These are phyloP conservation scores for Zaprionus ornatus DNA, from an alignment of 1,140 invertebrate genomes.

Conservation along the genomic window DNA sequence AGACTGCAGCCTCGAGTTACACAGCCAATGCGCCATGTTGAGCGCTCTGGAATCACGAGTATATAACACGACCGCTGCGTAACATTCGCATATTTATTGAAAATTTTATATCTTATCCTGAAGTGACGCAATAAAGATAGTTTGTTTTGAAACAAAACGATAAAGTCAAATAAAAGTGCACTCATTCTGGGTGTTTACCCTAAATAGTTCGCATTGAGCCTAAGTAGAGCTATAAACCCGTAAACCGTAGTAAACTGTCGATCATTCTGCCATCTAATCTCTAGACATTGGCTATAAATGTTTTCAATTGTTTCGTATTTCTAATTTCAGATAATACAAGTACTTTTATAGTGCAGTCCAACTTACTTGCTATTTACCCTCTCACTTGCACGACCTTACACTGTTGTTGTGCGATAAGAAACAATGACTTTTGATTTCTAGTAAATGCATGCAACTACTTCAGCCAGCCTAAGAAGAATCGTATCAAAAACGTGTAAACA, in stretches of 20 bases:
- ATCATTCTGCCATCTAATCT: constrained; percentile 24
- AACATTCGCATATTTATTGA: constrained; percentile 54
- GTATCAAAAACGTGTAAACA: constrained; percentile 1
- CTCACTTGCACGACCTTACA: neutral
- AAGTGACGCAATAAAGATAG: constrained; percentile 48
- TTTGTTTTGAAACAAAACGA: constrained; percentile 27
- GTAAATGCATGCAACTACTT: neutral
- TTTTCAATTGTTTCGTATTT: constrained; percentile 1
- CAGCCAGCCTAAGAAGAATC: neutral
- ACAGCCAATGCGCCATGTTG: constrained; percentile 85
- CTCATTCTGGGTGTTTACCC: neutral
- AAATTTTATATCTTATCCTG: constrained; percentile 57
- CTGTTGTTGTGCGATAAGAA: neutral
- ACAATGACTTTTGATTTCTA: constrained; percentile 23
- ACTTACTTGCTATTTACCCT: constrained; percentile 5
- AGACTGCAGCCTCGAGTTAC: constrained; percentile 43
- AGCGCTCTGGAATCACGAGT: constrained; percentile 89
- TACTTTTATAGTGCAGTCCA: constrained; percentile 16
- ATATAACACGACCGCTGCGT: constrained; percentile 19
- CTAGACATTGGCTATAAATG: constrained; percentile 34
- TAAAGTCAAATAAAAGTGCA: constrained; percentile 7
- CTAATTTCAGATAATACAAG: neutral
- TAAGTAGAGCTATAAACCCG: constrained; percentile 1
- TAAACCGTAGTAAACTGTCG: constrained; percentile 6
- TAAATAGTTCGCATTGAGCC: neutral